Base-by-base conservation (phyloP, 2,888 invertebrate species). In the Hemicrepidius hirtus region DNA sequence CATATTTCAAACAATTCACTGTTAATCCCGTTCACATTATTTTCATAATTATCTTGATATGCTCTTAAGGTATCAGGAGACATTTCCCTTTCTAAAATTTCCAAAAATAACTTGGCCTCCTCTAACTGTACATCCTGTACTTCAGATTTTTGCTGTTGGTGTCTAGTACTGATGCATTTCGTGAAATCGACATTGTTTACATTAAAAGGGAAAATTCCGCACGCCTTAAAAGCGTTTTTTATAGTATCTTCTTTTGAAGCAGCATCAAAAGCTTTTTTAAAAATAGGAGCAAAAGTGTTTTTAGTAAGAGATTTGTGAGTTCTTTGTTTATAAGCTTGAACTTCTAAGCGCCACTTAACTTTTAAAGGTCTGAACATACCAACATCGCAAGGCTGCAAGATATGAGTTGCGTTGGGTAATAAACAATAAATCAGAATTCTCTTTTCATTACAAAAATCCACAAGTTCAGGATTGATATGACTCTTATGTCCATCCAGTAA, bases 401-500 rank as follows among this genome's bases (percentile, higher is more conserved):
- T n/a, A n/a, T n/a, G n/a, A n/a, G n/a, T n/a, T n/a, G n/a, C n/a
- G n/a, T n/a, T n/a, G n/a, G n/a, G n/a, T n/a, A n/a, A n/a, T n/a
- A n/a, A n/a, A n/a, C n/a, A 63, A n/a, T 63, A 63, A 21, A 63
- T 12, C 6, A 46, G 10, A 7, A 63, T 63, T 28, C 20, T 24
- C 13, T 63, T 63, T 28, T 63, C 35, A 1, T 16, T 63, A 20
- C 44, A 63, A 63, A 63, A 63, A 1, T 62, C 35, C 1, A 13
- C 16, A 3, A 63, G 18, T 24, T 63, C 46, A 37, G 35, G 18
- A 28, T 63, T 63, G 2, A 63, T 63, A 12, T 63, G 63, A 5
- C 20, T 24, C 32, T 46, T 63, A 35, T 46, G 63, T 3, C 62
- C 62, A 62, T 44, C 62, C 9, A 41, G 13, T 41, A 62, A 20